phyloP scores from a whole-genome alignment of 2,113 vertebrate genomes.

The Cinclus mexicanus region DNA sequence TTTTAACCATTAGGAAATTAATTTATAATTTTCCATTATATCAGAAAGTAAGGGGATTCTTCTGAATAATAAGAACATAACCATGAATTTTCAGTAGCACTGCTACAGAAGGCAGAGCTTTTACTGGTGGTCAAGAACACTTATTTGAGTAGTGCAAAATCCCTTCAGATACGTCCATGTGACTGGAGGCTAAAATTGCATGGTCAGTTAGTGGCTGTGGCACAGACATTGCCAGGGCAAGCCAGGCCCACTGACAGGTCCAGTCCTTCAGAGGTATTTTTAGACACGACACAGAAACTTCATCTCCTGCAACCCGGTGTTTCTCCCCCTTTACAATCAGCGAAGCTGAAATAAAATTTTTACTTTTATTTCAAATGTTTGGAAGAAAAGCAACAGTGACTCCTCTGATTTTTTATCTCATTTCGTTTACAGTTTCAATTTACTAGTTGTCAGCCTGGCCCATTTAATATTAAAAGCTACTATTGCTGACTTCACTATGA shows the following conservation, averaged over 20 bases:
- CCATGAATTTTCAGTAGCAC: not conserved
- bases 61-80: not conserved
- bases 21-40: not conserved
- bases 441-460: not conserved
- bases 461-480: not conserved
- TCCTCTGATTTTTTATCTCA: not conserved
- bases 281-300: not conserved
- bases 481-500: not conserved
- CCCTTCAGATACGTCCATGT: not conserved
- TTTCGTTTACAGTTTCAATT: not conserved
- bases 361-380: not conserved
- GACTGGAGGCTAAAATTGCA: not conserved
- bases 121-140: not conserved
- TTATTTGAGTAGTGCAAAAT: not conserved
- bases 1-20: not conserved
- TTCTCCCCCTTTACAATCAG: not conserved
- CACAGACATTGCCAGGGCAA: not conserved
- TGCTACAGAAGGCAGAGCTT: not conserved
- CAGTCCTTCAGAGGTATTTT: not conserved
- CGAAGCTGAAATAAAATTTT: not conserved
- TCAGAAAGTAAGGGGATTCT: not conserved
- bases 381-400: not conserved
- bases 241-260: not conserved
- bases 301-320: not conserved
- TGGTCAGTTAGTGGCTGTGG: accelerated